Evolutionary conservation across 1,140 invertebrate genomes (phyloP), one percentile per base, ranked within the genome.

Genomic region (Nasonia giraulti): DNA sequence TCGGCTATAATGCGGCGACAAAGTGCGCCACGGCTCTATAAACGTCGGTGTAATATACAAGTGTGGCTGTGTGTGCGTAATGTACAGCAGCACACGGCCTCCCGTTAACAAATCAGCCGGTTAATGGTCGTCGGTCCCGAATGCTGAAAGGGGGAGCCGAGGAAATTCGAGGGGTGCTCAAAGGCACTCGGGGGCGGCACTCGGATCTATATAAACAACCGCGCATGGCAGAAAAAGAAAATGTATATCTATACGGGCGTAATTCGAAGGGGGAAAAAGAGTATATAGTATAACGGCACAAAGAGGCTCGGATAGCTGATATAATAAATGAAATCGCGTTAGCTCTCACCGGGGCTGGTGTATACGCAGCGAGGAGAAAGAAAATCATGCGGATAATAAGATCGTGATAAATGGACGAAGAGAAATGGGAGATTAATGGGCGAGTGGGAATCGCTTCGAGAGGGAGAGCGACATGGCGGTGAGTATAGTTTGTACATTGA

Each of bases 31-130:
- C 17, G 4, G 10, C 55, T 62, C 55, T n/a, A 27, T 27, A 62
- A 62, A 62, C 55, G 55, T 62, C 17, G 20, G 2, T 62, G 3
- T 44, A 44, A 44, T 44, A 44, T 44, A 44, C 40, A 8, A 8
- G 40, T 7, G 40, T 44, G 40, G 6, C 0, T 40, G 37, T 8
- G 40, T 44, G 40, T 44, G 10, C 7, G n/a, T 62, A 62, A 62
- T n/a, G 55, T 7, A 62, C 20, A 62, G 17, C 20, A 62, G 20
- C 17, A 62, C 55, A 20, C 55, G 14, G 55, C 20, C 55, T 62
- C 6, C 55, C 55, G 50, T 74, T 68, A 76, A 83, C 50, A 83
- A 76, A 83, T 66, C 73, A 83, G 55, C 12, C n/a, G 33, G n/a
- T 76, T 83, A 83, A 76, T 83, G 55, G 44, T 66, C 17, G 44